Evolutionary conservation across 2,113 vertebrate genomes (phyloP), one percentile per base, ranked within the genome.

Genomic region (Phainopepla nitens): DNA sequence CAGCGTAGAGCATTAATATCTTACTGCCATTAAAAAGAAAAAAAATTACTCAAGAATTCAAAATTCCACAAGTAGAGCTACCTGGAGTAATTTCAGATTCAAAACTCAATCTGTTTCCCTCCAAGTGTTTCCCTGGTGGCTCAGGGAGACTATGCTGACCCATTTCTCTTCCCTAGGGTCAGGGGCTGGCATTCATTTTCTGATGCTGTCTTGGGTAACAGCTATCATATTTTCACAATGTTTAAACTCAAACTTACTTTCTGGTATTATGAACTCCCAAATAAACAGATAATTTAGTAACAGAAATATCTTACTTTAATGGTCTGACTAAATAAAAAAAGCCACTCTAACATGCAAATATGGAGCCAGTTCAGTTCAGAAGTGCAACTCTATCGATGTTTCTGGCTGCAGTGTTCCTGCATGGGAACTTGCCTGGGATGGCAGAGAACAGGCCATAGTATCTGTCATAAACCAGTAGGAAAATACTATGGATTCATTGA

Each of bases 381-480:
- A 68, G 28, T 2, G 1, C 44, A 54, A 13, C 6, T 54, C 47
- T 24, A 4, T 9, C 69, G n/a, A 8, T 6, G 8, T 42, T 23
- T 16, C 7, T 9, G 66, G 14, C 50, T 51, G 39, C 39, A 41
- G 23, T 5, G 5, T 7, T 80, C 33, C 58, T n/a, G 69, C 24
- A 16, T 2, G 6, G 39, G 28, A 22, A 21, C 15, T 50, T 5
- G 2, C 27, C 71, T 24, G 44, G 12, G 39, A 27, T 6, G 6
- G 47, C 24, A 61, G n/a, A 47, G 72, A 39, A 35, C 7, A 11
- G 3, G 2, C 11, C 7, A 2, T 1, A 1, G 56, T 60, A 9
- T 19, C 41, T 24, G 8, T 15, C 7, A 2, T 27, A 35, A 51
- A 33, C 11, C 54, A 44, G 31, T 39, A 39, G 9, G 39, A 39